Base-by-base conservation (phyloP, 2,113 vertebrate species). In the Ochotona princeps region DNA sequence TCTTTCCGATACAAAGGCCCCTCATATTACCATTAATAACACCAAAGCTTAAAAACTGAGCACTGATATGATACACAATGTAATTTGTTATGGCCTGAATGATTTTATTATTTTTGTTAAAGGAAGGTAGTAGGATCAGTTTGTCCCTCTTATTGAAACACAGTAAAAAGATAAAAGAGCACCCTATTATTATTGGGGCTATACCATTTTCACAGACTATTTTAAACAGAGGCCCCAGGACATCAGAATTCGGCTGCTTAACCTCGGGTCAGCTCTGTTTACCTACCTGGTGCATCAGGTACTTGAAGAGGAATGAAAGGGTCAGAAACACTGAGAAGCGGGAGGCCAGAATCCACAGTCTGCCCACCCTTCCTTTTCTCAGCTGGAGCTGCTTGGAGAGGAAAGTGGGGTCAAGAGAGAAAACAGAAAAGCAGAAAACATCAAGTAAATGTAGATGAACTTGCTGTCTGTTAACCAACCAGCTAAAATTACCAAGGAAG, bases 231-330 rank as follows among this genome's bases (percentile, higher is more conserved):
- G 63, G 49, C 25, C 18, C 57, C 81, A 32, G 30, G 15, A 89
- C 26, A 23, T 57, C 81, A 35, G 35, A 72, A 75, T 86, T 70
- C 88, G 84, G 47, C 38, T 66, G 78, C n/a, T 89, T 86, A 60
- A 67, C 38, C 78, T 93, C 44, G 60, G 35, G 79, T 65, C 66
- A 86, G 75, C 65, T 76, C 51, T 54, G 17, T 89, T 84, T 5
- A 76, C 93, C 98, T 98, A 99, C 99, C 99, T 98, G 99, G 98
- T 0, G 98, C 95, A 70, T 99, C 98, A 13, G 98, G 98, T 69
- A 98, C 97, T 32, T 98, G 98, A 93, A 98, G 98, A 98, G 98
- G 97, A 96, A 98, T 95, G 96, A 99, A 99, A 97, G 99, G 98
- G 97, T 99, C 99, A 92, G 99, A 98, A 73, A 99, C 98, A 28